Evolutionary conservation across 2,113 vertebrate genomes (phyloP), one percentile per base, ranked within the genome.

Genomic region (Mesoclemmys tuberculata): DNA sequence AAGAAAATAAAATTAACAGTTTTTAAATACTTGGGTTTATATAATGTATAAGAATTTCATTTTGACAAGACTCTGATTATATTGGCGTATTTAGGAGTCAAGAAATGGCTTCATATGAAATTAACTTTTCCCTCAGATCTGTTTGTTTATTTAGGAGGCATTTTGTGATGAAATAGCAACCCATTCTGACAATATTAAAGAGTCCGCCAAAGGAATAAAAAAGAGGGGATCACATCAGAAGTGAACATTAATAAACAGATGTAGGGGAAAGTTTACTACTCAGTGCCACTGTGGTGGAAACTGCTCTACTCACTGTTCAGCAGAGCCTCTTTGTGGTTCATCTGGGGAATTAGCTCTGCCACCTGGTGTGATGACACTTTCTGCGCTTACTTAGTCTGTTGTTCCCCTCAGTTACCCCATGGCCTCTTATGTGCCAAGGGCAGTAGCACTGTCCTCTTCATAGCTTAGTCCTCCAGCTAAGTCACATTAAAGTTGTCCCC

Each of bases 121-220:
- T 48, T 80, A 87, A 8, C 54, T 51, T 92, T 88, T 10, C 0
- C 26, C 86, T 87, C 46, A 61, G 44, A 4, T 24, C 24, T 90
- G 4, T 92, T 91, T 92, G 27, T 92, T 85, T 92, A 58, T 55
- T 16, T 7, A 49, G 5, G 4, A 16, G 88, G 90, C 90, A 18
- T 89, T 94, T 92, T 94, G 46, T 92, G 24, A 79, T 79, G 14
- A 83, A 93, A 80, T 81, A 84, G 31, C 82, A n/a, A 75, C 14
- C n/a, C 0, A 5, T 16, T 35, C 80, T 89, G 55, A 41, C 79
- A 55, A 21, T 80, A 46, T n/a, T 93, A 84, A 82, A 86, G 51
- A 48, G 10, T 90, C 93, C 85, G 78, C 90, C 87, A 38, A 54
- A 90, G 82, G 91, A 41, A n/a, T 82, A 35, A 77, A 89, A 24